Percentiles rank a stretch among this genome's conserved stretches.
Evolutionary conservation across 2,797 vertebrate species (phyloP).

Genomic region (Chelidonichthys spinosus): DNA sequence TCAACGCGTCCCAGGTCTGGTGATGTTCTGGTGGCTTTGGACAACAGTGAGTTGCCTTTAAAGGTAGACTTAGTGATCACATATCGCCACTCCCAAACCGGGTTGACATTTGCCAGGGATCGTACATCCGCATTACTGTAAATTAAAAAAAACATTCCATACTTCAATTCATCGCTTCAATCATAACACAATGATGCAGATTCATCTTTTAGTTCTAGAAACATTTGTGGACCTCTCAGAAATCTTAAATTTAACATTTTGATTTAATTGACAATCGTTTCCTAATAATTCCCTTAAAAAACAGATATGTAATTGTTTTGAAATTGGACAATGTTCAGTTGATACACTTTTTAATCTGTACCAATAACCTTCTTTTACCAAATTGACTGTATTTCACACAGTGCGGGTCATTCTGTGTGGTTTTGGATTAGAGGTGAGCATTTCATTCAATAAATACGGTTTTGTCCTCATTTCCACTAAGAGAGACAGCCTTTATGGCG

Average conservation of each 20-base stretch:
- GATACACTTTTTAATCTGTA: background rate
- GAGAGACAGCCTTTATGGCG: background rate
- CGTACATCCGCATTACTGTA: background rate
- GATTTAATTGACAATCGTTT: background rate
- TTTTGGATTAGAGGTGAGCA: background rate
- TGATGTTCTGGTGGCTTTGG: slow-evolving; percentile 64
- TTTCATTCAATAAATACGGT: background rate
- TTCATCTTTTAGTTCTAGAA: background rate
- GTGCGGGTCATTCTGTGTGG: background rate
- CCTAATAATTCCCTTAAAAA: background rate
- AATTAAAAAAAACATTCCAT: background rate
- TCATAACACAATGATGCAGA: background rate
- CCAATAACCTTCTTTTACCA: background rate
- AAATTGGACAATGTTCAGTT: no score
- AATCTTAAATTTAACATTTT: background rate
- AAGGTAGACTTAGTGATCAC: slow-evolving; percentile 62
- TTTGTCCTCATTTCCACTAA: background rate
- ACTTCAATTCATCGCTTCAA: background rate
- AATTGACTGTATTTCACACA: background rate
- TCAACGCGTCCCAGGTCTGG: slow-evolving; percentile 50
- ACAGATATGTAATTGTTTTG: background rate
- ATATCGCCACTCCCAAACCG: slow-evolving; percentile 26
- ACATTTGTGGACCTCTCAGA: background rate
- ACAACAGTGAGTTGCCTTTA: slow-evolving; percentile 82
- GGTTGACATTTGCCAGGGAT: slow-evolving; percentile 13